A percentile compares a stretch with the other conserved stretches of the same genome.
These are phyloP conservation scores for Sardina pilchardus DNA, from an alignment of 2,113 vertebrate species.

Conservation along the genomic window DNA sequence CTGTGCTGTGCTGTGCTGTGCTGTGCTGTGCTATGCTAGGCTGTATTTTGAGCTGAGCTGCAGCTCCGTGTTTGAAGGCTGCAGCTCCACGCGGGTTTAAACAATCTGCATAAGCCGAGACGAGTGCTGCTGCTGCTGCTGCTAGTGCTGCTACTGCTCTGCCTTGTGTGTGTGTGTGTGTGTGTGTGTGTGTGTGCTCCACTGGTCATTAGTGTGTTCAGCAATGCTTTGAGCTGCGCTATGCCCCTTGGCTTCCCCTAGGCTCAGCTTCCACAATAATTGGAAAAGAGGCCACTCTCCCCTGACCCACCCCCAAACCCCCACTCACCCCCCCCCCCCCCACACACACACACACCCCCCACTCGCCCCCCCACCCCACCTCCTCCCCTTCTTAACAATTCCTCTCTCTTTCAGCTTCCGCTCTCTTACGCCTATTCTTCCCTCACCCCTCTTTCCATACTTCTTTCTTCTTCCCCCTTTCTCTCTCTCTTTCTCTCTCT, in stretches of 20 bases:
- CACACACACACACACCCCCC: not conserved
- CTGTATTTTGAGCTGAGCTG: too few relatives aligned
- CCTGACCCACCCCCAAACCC: conserved; percentile 32
- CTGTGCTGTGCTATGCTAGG: not conserved
- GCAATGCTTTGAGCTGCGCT: not conserved
- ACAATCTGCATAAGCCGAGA: too few relatives aligned
- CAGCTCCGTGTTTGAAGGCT: too few relatives aligned
- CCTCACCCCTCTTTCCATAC: not conserved
- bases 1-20: too few relatives aligned
- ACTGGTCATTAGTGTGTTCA: conserved; percentile 11
- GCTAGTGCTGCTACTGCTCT: not conserved
- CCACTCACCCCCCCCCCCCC: not conserved
- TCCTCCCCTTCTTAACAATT: not conserved
- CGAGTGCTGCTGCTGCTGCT: not conserved
- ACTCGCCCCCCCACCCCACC: not conserved
- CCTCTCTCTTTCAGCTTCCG: not conserved
- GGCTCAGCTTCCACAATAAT: conserved; percentile 40
- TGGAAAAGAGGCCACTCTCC: conserved; percentile 44
- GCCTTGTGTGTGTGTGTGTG: not conserved
- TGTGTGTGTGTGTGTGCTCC: not conserved
- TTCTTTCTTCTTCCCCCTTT: not conserved
- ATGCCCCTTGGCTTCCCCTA: not conserved
- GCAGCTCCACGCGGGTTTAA: too few relatives aligned
- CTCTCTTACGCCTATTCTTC: not conserved
- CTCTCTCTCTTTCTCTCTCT: conserved; percentile 1